phyloP scores from a whole-genome alignment of 2,888 invertebrate species.

The Herminia tarsipennalis region DNA sequence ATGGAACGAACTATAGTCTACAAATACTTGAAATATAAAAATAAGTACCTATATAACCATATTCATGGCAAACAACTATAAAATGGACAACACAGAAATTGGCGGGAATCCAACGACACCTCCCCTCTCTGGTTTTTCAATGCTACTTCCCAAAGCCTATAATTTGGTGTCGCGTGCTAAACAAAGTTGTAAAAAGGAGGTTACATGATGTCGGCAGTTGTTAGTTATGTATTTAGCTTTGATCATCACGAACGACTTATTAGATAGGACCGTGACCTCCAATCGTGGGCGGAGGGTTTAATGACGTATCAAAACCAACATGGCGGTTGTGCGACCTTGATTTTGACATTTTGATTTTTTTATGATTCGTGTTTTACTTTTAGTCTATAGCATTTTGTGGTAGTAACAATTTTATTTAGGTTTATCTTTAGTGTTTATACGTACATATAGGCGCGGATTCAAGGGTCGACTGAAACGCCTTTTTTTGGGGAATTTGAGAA shows the following conservation, averaged over 20 bases:
- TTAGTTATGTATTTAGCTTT: slow-evolving; percentile 11
- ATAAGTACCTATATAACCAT: too few relatives aligned
- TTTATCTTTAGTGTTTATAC: too few relatives aligned
- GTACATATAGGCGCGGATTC: too few relatives aligned
- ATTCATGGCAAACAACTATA: slow-evolving; percentile 6
- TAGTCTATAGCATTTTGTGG: background rate
- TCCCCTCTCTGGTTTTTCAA: slow-evolving; percentile 3
- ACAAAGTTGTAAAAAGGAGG: slow-evolving; percentile 17
- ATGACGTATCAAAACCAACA: slow-evolving; percentile 15
- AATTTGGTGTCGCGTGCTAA: slow-evolving; percentile 31
- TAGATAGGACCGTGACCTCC: slow-evolving; percentile 39
- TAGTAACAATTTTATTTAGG: background rate
- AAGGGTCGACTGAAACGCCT: too few relatives aligned
- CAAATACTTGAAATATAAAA: too few relatives aligned
- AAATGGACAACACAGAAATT: slow-evolving; percentile 12
- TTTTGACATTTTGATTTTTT: slow-evolving; percentile 8
- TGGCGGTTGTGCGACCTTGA: slow-evolving; percentile 17
- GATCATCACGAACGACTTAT: slow-evolving; percentile 19
- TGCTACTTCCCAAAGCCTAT: slow-evolving; percentile 15
- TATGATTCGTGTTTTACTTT: background rate
- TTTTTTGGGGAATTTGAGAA: too few relatives aligned
- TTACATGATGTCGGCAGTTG: slow-evolving; percentile 4
- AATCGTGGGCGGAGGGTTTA: slow-evolving; percentile 11
- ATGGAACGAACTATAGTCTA: too few relatives aligned
- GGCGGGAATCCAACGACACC: slow-evolving; percentile 3